phyloP scores from a whole-genome alignment of 2,113 vertebrate genomes.

The Peucedramus taeniatus region DNA sequence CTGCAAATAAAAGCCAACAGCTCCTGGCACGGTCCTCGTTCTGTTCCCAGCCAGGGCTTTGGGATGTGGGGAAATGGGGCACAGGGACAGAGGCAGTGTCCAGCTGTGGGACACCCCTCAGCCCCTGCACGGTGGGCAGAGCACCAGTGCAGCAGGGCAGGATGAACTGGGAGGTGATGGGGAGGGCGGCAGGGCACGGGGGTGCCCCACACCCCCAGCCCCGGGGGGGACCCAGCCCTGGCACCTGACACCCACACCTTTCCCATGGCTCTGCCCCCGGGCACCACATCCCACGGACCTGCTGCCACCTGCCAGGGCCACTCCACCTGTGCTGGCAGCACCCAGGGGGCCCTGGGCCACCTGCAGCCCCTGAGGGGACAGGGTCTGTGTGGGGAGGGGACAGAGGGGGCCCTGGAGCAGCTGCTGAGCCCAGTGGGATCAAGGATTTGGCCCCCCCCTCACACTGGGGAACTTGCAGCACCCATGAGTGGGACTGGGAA shows the following conservation, averaged over 20 bases:
- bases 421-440: neutral
- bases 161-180: neutral
- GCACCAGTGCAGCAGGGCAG: neutral
- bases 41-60: rapidly evolving
- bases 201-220: neutral
- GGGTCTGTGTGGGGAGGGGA: neutral
- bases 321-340: neutral
- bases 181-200: neutral
- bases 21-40: rapidly evolving
- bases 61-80: neutral
- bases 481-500: neutral
- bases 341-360: neutral
- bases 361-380: rapidly evolving
- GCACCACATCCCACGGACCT: neutral
- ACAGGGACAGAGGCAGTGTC: neutral
- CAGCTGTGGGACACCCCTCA: neutral
- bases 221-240: neutral
- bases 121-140: neutral
- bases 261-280: neutral
- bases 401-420: neutral
- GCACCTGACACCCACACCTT: neutral
- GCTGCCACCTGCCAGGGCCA: neutral
- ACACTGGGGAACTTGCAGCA: neutral
- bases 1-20: neutral
- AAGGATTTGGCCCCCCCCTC: neutral